These are phyloP conservation scores for Trichogramma evanescens DNA, from an alignment of 2,888 invertebrate genomes.

Conservation along the genomic window DNA sequence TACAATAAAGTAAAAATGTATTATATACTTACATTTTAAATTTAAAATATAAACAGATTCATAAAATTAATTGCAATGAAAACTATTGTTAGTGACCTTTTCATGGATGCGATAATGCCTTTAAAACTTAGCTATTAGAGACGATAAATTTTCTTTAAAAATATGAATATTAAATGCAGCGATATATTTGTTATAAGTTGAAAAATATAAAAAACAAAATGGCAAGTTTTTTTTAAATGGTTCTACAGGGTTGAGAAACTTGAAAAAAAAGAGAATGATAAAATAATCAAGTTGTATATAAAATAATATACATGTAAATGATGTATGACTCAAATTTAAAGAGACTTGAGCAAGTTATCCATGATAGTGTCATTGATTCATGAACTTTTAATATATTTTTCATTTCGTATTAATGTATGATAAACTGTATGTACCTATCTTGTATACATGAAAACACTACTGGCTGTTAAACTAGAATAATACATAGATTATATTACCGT, in stretches of 20 bases:
- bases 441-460: slow-evolving; percentile 48
- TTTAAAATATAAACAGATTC: slow-evolving; percentile 44
- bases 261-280: slow-evolving; percentile 2
- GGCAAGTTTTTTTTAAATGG: too few relatives aligned
- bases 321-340: slow-evolving; percentile 13
- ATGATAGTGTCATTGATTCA: slow-evolving; percentile 29
- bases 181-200: too few relatives aligned
- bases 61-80: slow-evolving; percentile 44
- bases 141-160: too few relatives aligned
- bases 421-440: slow-evolving; percentile 47
- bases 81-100: slow-evolving; percentile 19
- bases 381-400: slow-evolving; percentile 25
- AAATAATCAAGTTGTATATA: slow-evolving; percentile 14
- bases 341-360: slow-evolving; percentile 5
- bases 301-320: slow-evolving; percentile 12
- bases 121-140: background rate
- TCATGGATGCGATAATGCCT: slow-evolving; percentile 7
- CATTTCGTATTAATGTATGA: slow-evolving; percentile 30
- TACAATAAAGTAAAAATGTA: slow-evolving; percentile 24
- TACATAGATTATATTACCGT: slow-evolving; percentile 46
- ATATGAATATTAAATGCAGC: too few relatives aligned
- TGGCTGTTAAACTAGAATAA: slow-evolving; percentile 48
- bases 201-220: too few relatives aligned
- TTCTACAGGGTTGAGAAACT: too few relatives aligned
- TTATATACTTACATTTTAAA: slow-evolving; percentile 40